Percentiles rank a stretch among this genome's conserved stretches.
Conservation (phyloP, 2,888 invertebrate species). For the Hartigia nigra region DNA sequence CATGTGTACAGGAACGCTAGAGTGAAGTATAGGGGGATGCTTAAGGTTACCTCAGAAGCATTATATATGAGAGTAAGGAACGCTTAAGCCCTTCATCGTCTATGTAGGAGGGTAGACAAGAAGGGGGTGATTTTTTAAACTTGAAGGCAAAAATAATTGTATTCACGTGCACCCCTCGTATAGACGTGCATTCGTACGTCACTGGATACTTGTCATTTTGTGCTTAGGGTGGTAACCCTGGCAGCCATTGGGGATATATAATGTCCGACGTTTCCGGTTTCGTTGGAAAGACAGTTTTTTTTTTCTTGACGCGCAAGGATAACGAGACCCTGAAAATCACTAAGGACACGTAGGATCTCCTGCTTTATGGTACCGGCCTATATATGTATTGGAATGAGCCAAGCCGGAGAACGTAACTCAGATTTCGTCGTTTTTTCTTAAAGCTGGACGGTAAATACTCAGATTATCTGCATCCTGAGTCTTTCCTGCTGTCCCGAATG, state of each 20-base stretch:
- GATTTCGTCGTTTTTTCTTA: slow-evolving; percentile 23
- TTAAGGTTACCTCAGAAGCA: neutral
- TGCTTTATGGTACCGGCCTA: neutral
- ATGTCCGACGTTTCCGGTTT: slow-evolving; percentile 55
- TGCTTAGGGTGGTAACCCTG: neutral
- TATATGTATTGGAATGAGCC: neutral
- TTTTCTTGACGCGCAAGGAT: neutral
- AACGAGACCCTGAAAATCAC: slow-evolving; percentile 8
- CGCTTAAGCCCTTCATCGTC: slow-evolving; percentile 4
- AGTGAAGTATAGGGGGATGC: neutral
- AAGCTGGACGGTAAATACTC: slow-evolving; percentile 49
- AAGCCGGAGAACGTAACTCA: slow-evolving; percentile 18
- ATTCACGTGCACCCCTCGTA: slow-evolving; percentile 36
- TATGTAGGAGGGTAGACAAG: neutral
- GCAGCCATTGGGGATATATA: slow-evolving; percentile 42
- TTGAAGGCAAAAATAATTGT: slow-evolving; percentile 38
- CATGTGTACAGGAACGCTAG: neutral
- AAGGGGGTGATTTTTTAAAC: slow-evolving; percentile 21
- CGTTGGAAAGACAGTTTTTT: slow-evolving; percentile 25
- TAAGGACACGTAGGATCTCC: slow-evolving; percentile 6
- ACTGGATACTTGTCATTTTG: neutral
- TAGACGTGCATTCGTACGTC: neutral
- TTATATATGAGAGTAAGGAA: slow-evolving; percentile 2
- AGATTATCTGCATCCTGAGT: slow-evolving; percentile 52
- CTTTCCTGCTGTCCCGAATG: neutral